These are phyloP conservation scores for Mesocricetus auratus DNA, from an alignment of 2,113 vertebrate species.

Conservation along the genomic window DNA sequence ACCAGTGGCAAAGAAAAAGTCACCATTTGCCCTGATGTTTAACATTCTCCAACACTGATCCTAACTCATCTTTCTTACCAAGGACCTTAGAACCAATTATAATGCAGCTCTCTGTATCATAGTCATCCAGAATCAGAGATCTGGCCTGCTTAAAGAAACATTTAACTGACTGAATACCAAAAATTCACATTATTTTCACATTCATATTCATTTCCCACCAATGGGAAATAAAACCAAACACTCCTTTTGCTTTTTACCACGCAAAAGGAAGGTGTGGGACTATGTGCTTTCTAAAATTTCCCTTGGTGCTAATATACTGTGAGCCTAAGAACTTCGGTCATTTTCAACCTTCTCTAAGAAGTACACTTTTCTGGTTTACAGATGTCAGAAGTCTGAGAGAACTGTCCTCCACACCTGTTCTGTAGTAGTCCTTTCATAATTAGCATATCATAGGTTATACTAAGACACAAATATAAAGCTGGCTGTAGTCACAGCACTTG, in stretches of 20 bases:
- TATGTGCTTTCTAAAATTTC: neutral
- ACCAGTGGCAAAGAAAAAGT: neutral
- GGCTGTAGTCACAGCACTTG: neutral
- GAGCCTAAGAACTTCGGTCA: conserved; percentile 21
- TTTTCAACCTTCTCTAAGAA: neutral
- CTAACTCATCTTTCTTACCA: neutral
- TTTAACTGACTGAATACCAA: conserved; percentile 6
- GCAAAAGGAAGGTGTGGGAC: neutral
- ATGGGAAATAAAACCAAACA: neutral
- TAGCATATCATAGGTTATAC: neutral
- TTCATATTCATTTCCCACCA: conserved; percentile 2
- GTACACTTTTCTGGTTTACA: neutral
- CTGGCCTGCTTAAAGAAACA: neutral
- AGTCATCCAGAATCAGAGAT: neutral
- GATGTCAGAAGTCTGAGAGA: neutral
- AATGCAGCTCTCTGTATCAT: neutral
- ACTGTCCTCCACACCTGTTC: conserved; percentile 4
- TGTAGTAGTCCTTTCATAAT: neutral
- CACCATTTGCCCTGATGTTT: neutral
- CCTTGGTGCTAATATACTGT: neutral
- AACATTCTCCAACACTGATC: conserved; percentile 3
- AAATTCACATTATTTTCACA: neutral
- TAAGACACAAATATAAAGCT: neutral
- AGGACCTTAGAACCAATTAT: neutral
- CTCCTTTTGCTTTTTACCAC: neutral